Conservation (phyloP, 1,140 invertebrate species). For the Temnothorax nylanderi region DNA sequence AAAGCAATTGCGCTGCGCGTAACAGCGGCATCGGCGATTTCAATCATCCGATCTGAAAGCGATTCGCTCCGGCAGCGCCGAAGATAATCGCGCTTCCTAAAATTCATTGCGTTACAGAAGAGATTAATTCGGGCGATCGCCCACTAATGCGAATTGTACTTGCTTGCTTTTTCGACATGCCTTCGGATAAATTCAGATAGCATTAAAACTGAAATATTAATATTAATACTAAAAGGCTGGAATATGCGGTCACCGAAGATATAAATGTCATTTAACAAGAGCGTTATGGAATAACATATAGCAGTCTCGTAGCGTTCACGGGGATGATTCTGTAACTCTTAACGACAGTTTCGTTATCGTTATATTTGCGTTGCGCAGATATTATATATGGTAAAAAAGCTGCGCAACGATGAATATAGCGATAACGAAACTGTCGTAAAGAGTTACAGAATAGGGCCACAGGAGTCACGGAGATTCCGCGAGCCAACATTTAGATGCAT, state of each 20-base stretch:
- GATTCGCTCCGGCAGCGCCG: not conserved
- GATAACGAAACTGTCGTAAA: too few species aligned
- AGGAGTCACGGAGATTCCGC: too few species aligned
- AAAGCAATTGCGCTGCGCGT: not conserved
- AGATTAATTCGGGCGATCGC: not conserved
- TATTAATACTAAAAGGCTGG: not conserved
- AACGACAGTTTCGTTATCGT: too few species aligned
- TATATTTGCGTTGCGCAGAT: too few species aligned
- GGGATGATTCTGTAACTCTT: too few species aligned
- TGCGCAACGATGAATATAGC: too few species aligned
- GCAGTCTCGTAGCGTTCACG: not conserved
- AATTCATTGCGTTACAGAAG: constrained; percentile 25
- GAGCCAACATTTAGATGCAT: not conserved
- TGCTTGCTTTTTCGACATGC: too few species aligned
- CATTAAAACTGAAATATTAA: not conserved
- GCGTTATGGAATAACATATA: not conserved
- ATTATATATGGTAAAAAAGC: too few species aligned
- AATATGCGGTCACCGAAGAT: not conserved
- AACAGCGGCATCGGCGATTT: not conserved
- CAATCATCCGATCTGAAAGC: constrained; percentile 9
- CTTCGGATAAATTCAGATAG: not conserved
- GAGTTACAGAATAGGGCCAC: too few species aligned
- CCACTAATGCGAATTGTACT: not conserved
- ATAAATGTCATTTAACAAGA: not conserved
- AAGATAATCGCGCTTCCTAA: constrained; percentile 8